Evolutionary conservation across 2,888 invertebrate genomes (phyloP).

Genomic region (Digitonthophagus gazella): DNA sequence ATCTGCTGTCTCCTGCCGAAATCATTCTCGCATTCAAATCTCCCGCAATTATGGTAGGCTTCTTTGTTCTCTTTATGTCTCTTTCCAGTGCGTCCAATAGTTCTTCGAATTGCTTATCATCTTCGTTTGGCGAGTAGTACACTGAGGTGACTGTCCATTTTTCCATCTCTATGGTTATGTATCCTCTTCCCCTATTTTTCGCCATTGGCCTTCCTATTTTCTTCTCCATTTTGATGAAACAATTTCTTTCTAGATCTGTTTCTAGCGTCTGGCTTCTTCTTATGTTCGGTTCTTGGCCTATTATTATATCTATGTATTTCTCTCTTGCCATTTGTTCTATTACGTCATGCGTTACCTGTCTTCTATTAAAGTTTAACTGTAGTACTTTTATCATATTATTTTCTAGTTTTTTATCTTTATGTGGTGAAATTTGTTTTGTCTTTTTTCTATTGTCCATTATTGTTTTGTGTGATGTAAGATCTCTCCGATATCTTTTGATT

Average conservation of each 20-base stretch:
- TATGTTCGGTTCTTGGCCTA: neutral
- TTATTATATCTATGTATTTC: neutral
- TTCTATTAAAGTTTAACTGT: neutral
- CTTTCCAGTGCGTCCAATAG: too few relatives aligned
- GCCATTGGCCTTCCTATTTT: neutral
- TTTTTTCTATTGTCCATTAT: neutral
- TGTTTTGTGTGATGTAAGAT: too few relatives aligned
- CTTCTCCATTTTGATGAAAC: neutral
- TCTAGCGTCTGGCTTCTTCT: neutral
- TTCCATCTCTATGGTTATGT: neutral
- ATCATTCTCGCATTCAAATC: constrained; percentile 28
- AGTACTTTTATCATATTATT: neutral
- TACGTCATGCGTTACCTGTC: neutral
- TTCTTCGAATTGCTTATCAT: neutral
- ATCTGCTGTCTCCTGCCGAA: too few relatives aligned
- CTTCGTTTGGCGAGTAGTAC: neutral
- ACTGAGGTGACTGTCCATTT: neutral
- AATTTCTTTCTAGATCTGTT: neutral
- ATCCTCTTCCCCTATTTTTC: neutral
- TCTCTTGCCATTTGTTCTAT: neutral
- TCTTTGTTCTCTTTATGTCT: neutral
- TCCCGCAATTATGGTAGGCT: neutral
- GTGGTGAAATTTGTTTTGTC: neutral
- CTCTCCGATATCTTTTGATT: too few relatives aligned
- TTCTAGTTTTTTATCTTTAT: neutral